Evolutionary conservation across 2,797 vertebrate species (phyloP).

Genomic region (Euthynnus affinis): DNA sequence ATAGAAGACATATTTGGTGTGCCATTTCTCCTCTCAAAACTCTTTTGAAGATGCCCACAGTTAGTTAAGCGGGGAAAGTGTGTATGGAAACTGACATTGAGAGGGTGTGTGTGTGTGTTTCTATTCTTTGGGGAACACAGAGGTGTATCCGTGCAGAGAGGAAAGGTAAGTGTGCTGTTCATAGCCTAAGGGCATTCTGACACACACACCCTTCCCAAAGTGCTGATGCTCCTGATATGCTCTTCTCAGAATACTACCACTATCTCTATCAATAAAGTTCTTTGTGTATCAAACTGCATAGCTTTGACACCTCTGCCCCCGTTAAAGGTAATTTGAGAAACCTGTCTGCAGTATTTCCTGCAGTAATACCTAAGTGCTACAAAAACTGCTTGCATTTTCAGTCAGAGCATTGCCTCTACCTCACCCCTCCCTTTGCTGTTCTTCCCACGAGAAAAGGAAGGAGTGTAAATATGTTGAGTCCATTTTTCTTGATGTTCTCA

Average conservation of each 20-base stretch:
- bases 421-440: constrained; percentile 17
- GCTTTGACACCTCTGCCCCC: constrained; percentile 24
- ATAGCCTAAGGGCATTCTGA: constrained; percentile 55
- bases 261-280: constrained; percentile 34
- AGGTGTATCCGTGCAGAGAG: constrained; percentile 53
- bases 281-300: constrained; percentile 15
- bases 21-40: constrained; percentile 36
- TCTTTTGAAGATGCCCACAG: constrained; percentile 46
- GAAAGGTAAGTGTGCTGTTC: constrained; percentile 56
- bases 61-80: constrained; percentile 42
- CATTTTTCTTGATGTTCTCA: constrained; percentile 51
- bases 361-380: background rate
- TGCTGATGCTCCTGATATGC: constrained; percentile 27
- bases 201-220: constrained; percentile 16
- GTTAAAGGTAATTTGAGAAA: constrained; percentile 46
- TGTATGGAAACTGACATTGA: constrained; percentile 44
- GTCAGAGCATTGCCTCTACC: background rate
- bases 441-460: constrained; percentile 9
- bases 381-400: constrained; percentile 16
- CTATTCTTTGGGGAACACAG: constrained; percentile 47
- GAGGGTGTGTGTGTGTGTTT: constrained; percentile 18
- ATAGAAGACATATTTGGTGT: constrained; percentile 20
- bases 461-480: constrained; percentile 34
- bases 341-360: constrained; percentile 20
- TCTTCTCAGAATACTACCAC: constrained; percentile 4